Percentiles rank a stretch among this genome's conserved stretches.
phyloP scores from a whole-genome alignment of 2,113 vertebrate genomes.

The Probosciger aterrimus region DNA sequence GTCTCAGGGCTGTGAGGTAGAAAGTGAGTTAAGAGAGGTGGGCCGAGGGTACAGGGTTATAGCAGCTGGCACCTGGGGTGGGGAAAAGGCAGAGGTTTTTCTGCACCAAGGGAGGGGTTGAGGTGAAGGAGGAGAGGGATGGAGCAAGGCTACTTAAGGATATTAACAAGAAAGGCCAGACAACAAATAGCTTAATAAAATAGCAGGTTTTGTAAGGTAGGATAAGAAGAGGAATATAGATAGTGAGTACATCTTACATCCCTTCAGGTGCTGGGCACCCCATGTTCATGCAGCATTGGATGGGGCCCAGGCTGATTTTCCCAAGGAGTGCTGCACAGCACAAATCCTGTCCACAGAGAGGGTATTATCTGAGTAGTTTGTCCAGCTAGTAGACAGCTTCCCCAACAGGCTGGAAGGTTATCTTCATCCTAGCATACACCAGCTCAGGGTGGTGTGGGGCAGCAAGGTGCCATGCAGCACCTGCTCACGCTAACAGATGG shows the following conservation, averaged over 20 bases:
- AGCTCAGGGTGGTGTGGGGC: not conserved
- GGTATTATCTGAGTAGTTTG: not conserved
- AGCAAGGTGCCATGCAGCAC: not conserved
- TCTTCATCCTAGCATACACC: not conserved
- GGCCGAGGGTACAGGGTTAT: not conserved
- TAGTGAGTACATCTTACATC: not conserved
- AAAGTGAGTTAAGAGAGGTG: not conserved
- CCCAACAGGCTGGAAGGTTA: not conserved
- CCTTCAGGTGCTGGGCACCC: not conserved
- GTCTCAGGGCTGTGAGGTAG: not conserved
- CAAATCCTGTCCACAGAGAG: not conserved
- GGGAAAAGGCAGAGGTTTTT: not conserved
- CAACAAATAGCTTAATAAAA: not conserved
- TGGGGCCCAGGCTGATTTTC: not conserved
- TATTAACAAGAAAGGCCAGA: not conserved
- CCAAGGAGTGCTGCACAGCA: accelerated
- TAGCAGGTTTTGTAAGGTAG: not conserved
- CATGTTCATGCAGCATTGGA: not conserved
- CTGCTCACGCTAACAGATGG: accelerated
- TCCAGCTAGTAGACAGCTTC: not conserved
- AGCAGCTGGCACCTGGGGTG: not conserved
- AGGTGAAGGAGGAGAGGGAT: accelerated
- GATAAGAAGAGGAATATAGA: not conserved
- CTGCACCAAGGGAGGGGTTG: not conserved
- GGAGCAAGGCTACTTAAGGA: accelerated